Percentiles rank a stretch among this genome's conserved stretches.
phyloP scores from a whole-genome alignment of 2,113 vertebrate species.

The Gila orcuttii region DNA sequence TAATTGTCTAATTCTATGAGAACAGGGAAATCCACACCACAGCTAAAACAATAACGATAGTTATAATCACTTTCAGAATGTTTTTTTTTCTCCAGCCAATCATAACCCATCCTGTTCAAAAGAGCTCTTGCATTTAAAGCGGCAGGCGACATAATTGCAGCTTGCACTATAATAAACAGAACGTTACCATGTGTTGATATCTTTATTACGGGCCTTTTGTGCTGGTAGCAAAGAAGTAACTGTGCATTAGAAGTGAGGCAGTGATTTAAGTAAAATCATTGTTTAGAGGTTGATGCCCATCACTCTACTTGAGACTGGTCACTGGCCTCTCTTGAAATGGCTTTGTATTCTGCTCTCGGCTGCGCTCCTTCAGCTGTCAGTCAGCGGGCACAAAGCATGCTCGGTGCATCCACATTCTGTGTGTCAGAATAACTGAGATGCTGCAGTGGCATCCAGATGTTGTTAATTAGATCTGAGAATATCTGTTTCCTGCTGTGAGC shows the following conservation, averaged over 20 bases:
- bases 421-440: conserved; percentile 48
- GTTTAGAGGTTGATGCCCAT: background rate
- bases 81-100: background rate
- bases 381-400: background rate
- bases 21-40: background rate
- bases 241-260: background rate
- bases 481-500: conserved; percentile 58
- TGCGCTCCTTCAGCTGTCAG: background rate
- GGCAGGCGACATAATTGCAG: background rate
- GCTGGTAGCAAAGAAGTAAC: background rate
- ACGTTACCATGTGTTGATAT: background rate
- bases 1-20: background rate
- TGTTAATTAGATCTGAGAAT: conserved; percentile 52
- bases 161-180: background rate
- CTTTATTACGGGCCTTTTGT: background rate
- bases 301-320: background rate
- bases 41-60: background rate
- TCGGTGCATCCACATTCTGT: background rate
- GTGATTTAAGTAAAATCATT: background rate
- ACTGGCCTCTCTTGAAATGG: background rate
- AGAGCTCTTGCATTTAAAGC: background rate
- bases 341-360: background rate
- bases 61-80: background rate
- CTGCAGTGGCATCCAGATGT: conserved; percentile 59
- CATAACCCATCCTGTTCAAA: background rate